phyloP scores from a whole-genome alignment of 2,113 vertebrate species.

The Pygathrix nemaeus region DNA sequence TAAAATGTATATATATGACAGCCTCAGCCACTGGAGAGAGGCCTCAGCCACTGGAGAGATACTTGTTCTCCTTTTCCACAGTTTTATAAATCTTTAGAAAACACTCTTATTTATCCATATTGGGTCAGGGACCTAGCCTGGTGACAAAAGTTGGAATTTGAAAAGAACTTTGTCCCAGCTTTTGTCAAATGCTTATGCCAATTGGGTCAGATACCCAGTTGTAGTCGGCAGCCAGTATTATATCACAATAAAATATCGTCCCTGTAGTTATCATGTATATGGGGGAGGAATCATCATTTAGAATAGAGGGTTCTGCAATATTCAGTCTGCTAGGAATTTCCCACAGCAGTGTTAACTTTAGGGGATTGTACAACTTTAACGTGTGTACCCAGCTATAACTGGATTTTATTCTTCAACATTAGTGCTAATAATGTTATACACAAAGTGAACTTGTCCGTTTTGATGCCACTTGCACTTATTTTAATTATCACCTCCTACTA shows the following conservation, averaged over 20 bases:
- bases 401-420: conserved; percentile 12
- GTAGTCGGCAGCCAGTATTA: background rate
- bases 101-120: background rate
- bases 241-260: background rate
- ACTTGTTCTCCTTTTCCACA: background rate
- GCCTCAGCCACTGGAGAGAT: background rate
- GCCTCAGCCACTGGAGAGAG: background rate
- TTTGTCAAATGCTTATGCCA: background rate
- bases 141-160: background rate
- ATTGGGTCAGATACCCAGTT: background rate
- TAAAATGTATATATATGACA: background rate
- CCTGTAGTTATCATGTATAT: background rate
- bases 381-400: background rate
- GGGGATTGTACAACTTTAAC: background rate
- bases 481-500: background rate
- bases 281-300: background rate
- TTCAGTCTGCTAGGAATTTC: background rate
- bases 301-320: background rate
- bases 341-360: background rate
- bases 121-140: background rate
- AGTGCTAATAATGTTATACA: background rate
- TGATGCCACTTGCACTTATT: background rate
- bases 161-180: background rate
- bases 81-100: conserved; percentile 12
- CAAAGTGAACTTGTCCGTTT: background rate